A percentile compares a stretch with the other conserved stretches of the same genome.
phyloP scores from a whole-genome alignment of 2,797 vertebrate species.

The Erpetoichthys calabaricus region DNA sequence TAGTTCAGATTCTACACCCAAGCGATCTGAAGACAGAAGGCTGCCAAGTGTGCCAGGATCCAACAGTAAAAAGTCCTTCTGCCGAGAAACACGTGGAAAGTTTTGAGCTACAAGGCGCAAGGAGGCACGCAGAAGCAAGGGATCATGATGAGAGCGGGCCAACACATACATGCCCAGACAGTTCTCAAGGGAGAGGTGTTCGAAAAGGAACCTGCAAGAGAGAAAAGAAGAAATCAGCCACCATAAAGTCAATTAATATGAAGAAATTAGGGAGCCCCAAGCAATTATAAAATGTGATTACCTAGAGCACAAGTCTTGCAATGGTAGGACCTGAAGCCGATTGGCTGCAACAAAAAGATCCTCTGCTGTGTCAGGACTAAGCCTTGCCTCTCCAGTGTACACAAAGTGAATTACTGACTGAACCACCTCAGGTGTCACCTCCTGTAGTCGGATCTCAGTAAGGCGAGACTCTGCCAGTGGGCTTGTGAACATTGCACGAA shows the following conservation, averaged over 20 bases:
- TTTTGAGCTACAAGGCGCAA: slow-evolving; percentile 59
- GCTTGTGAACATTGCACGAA: slow-evolving; percentile 68
- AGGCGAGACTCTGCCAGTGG: slow-evolving; percentile 60
- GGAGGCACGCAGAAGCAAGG: slow-evolving; percentile 55
- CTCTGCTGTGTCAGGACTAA: slow-evolving; percentile 55
- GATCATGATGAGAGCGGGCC: slow-evolving; percentile 62
- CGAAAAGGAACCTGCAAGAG: slow-evolving; percentile 39
- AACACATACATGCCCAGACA: slow-evolving; percentile 66
- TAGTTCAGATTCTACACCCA: slow-evolving; percentile 58
- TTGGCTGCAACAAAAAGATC: slow-evolving; percentile 66
- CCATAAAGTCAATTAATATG: not conserved
- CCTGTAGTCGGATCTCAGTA: slow-evolving; percentile 59
- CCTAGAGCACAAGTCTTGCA: slow-evolving; percentile 66
- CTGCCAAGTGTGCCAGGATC: slow-evolving; percentile 55
- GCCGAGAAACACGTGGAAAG: slow-evolving; percentile 55
- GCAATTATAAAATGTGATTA: slow-evolving; percentile 17
- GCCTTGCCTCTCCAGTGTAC: slow-evolving; percentile 57
- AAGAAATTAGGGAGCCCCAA: not conserved
- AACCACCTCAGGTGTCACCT: slow-evolving; percentile 58
- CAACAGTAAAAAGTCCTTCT: slow-evolving; percentile 59
- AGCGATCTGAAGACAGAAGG: slow-evolving; percentile 56
- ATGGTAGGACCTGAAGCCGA: slow-evolving; percentile 61
- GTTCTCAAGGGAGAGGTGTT: slow-evolving; percentile 61
- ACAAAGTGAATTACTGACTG: slow-evolving; percentile 61
- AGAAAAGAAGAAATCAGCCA: slow-evolving; percentile 21